Evolutionary conservation across 1,140 invertebrate species (phyloP), one percentile per base, ranked within the genome.

Genomic region (Mactra quadrangularis): DNA sequence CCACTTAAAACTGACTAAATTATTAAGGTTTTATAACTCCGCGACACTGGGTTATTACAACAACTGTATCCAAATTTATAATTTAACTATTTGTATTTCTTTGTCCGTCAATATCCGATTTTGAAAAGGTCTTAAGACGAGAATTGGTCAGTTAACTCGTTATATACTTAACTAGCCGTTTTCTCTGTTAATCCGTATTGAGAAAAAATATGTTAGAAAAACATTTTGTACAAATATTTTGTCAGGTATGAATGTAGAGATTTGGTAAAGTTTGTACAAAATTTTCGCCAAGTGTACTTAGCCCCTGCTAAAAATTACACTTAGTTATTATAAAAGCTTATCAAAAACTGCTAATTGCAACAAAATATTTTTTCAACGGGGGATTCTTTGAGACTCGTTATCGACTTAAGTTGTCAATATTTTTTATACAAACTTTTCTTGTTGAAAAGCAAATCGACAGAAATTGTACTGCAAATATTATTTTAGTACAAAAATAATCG

Each of bases 41-140:
- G 38, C 38, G 38, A 7, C 6, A 41, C 38, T 41, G 6, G 38
- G n/a, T 41, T 41, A 41, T 7, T 41, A 7, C 15, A 15, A 41
- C 38, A 7, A 41, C 15, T 15, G 15, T 41, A 41, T 7, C 35
- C n/a, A n/a, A n/a, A n/a, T 13, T 13, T 38, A 25, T 33, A 33
- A 33, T 31, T 64, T 64, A 31, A 17, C 29, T 64, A 64, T 76
- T 76, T 33, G 17, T 45, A 22, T 2, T 27, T 53, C 57, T 76
- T 76, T 76, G 74, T 76, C 29, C n/a, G 31, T 41, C 74, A 76
- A 76, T 76, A 76, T 76, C 74, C 74, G 74, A 76, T 62, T 76
- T 38, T 76, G 41, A 59, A 72, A 74, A 59, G 74, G 60, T 60
- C 38, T 62, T 45, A 76, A 47, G 15, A 45, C 35, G n/a, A 29